Percentiles rank a stretch among this genome's conserved stretches.
phyloP scores from a whole-genome alignment of 1,140 invertebrate genomes.

The Drosophila mojavensis region DNA sequence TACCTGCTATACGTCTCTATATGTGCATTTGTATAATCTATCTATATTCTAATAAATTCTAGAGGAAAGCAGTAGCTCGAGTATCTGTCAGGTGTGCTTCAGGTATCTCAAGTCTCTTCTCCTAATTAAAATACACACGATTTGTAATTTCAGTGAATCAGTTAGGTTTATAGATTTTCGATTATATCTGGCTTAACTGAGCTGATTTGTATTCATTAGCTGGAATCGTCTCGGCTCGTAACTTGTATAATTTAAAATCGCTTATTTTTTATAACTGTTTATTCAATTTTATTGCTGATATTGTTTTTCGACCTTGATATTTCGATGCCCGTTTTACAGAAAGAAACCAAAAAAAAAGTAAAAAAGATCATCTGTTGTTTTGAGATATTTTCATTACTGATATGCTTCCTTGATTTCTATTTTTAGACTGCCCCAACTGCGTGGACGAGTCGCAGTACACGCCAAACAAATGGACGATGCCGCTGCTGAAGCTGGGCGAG shows the following conservation, averaged over 20 bases:
- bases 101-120: too few species aligned
- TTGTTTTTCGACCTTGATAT: slow-evolving; percentile 21
- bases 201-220: neutral
- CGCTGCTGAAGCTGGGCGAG: slow-evolving; percentile 92
- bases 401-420: slow-evolving; percentile 43
- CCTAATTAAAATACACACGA: neutral
- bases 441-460: slow-evolving; percentile 88
- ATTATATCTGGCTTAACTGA: slow-evolving; percentile 3
- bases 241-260: slow-evolving; percentile 20
- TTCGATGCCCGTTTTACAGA: slow-evolving; percentile 10
- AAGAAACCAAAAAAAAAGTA: neutral
- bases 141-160: slow-evolving; percentile 9
- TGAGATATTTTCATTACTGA: slow-evolving; percentile 11
- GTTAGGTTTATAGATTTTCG: neutral
- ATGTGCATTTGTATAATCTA: too few species aligned
- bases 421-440: slow-evolving; percentile 91
- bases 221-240: neutral
- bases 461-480: slow-evolving; percentile 93
- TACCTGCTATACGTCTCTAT: too few species aligned
- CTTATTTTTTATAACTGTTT: slow-evolving; percentile 17
- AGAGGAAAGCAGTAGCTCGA: too few species aligned
- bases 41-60: too few species aligned
- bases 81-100: too few species aligned
- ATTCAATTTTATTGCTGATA: neutral
- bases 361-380: too few species aligned